Base-by-base conservation (phyloP, 2,797 vertebrate genomes). In the Eutrigla gurnardus region DNA sequence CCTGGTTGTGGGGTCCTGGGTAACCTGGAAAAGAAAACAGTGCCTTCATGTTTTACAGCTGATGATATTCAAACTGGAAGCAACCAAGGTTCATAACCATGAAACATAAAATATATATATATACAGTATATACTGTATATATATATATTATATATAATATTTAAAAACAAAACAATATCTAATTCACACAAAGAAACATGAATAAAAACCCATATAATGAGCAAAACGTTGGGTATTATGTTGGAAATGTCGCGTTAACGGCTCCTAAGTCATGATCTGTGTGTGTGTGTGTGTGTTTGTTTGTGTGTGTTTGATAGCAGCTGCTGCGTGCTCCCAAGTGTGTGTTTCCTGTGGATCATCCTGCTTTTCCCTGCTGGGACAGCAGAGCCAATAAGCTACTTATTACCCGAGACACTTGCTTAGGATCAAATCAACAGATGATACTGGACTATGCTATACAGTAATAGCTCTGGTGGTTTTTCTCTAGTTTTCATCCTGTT, bases 21-120 rank as follows among this genome's bases (percentile, higher is more conserved):
- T 96, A 96, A 57, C 87, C 95, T 96, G 71, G 7, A 0, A 25
- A 12, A 14, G 59, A 18, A 49, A 6, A 54, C 4, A 47, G 33
- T 0, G 3, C 37, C 7, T 0, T 43, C 5, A 55, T 25, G 13
- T 18, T 17, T 7, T 25, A 36, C 17, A 33, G 0, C 0, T 17
- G 46, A 33, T 39, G 12, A 17, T 3, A 6, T 25, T 70, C 32
- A 65, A 58, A 49, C 4, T 36, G 18, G 42, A 53, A 40, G 18
- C 47, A 33, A 45, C 0, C 33, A 0, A 1, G n/a, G 5, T 18
- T n/a, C 32, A 18, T 0, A 65, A 47, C 40, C 35, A 6, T 18
- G 33, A 61, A 40, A 58, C 35, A 57, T 55, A 45, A 17, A 17
- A 12, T 47, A 25, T 6, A 4, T 11, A 52, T n/a, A 43, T 11